A percentile compares a stretch with the other conserved stretches of the same genome.
These are phyloP conservation scores for Pelusios castaneus DNA, from an alignment of 2,113 vertebrate species.

Conservation along the genomic window DNA sequence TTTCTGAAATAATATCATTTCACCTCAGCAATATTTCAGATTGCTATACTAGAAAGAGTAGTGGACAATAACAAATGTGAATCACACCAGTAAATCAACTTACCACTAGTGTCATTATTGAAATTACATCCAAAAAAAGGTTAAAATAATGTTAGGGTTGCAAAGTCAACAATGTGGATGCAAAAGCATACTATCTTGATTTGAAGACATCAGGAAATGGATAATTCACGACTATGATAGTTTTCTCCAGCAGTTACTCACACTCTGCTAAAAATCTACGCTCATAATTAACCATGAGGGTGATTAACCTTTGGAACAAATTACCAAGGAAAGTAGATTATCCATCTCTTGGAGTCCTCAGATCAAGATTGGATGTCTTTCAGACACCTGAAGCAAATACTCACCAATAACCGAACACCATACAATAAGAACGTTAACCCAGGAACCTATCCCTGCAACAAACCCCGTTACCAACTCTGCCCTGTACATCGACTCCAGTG, in stretches of 20 bases:
- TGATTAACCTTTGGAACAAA: neutral
- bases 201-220: neutral
- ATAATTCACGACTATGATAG: neutral
- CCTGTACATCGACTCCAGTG: too few species aligned
- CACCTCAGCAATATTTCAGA: neutral
- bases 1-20: neutral
- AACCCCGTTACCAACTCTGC: too few species aligned
- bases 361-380: neutral
- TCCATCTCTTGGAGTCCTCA: neutral
- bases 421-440: too few species aligned
- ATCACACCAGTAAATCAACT: neutral
- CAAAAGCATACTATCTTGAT: neutral
- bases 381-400: too few species aligned
- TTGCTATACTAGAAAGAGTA: neutral
- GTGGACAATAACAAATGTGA: rapidly evolving
- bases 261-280: neutral
- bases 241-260: neutral
- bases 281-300: neutral
- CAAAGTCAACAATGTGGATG: neutral
- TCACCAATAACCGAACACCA: too few species aligned
- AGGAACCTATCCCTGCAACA: too few species aligned
- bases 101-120: neutral
- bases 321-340: neutral
- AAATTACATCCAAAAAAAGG: neutral
- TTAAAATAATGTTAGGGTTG: neutral